Evolutionary conservation across 2,797 vertebrate genomes (phyloP).

Genomic region (Sebastes itinus): DNA sequence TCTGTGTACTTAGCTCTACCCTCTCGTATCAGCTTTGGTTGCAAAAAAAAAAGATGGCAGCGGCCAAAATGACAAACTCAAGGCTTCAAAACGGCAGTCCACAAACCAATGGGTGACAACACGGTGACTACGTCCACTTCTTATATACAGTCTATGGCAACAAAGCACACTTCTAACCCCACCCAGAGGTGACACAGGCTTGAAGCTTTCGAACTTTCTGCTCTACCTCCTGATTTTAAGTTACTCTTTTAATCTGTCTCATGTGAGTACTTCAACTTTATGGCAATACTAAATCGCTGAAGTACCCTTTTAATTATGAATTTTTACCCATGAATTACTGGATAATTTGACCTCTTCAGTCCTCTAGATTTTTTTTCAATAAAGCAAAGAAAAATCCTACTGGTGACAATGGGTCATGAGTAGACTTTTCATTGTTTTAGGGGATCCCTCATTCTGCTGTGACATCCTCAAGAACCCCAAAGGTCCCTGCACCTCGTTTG

Average conservation of each 20-base stretch:
- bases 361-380: not conserved
- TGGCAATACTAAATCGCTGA: not conserved
- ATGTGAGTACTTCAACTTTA: not conserved
- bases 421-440: not conserved
- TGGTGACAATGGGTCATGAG: not conserved
- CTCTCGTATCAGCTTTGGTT: too few species aligned
- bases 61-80: too few species aligned
- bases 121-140: too few species aligned
- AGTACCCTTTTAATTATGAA: not conserved
- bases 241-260: not conserved
- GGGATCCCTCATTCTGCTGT: not conserved
- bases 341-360: not conserved
- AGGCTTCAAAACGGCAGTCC: too few species aligned
- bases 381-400: not conserved
- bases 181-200: not conserved
- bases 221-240: not conserved
- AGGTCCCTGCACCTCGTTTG: slow-evolving; percentile 21
- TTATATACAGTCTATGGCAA: too few species aligned
- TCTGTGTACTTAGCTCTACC: too few species aligned
- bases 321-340: not conserved
- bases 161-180: not conserved
- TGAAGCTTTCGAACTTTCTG: not conserved
- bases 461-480: not conserved
- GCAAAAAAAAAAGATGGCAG: too few species aligned
- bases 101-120: too few species aligned